Evolutionary conservation across 2,888 invertebrate genomes (phyloP), one percentile per base, ranked within the genome.

Genomic region (Siphlonurus alternatus): DNA sequence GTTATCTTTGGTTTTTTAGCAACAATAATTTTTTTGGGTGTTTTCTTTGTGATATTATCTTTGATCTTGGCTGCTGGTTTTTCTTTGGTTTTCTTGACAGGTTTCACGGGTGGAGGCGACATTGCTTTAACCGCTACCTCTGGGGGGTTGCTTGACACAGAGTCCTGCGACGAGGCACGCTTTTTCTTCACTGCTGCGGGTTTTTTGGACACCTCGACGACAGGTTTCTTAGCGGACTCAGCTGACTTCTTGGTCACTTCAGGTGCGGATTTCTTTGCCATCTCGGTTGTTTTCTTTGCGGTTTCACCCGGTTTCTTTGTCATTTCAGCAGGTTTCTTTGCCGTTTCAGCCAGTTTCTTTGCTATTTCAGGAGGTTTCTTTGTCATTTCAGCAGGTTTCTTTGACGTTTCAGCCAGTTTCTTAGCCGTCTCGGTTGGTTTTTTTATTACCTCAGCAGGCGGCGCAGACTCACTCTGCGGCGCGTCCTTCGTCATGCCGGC

Each of bases 1-100:
- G 78, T 78, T 71, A 76, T 78, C 64, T 79, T 79, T 1, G 73
- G 67, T 65, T 79, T 38, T 15, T 38, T 38, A 38, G 38, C 38
- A 38, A 38, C 38, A 10, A 15, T 15, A 10, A 64, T 61, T 24
- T 59, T 20, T 25, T 61, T 63, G 61, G 59, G 53, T 24, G 64
- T 66, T 23, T 63, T 38, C 59, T 56, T 63, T 15, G 54, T n/a
- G 63, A 63, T 67, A 59, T 25, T 25, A 23, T 64, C 53, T 61
- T 64, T 66, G 59, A 66, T 68, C 24, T 61, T 61, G 20, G 65
- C 19, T 3, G 64, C 25, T 59, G 64, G 66, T 20, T 59, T 65
- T 23, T 65, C 54, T 10, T 63, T 61, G 38, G 59, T 65, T 22
- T 53, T 65, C 20, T 53, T 23, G 7, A 63, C 65, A 20, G 23